These are phyloP conservation scores for Agriopis aurantiaria DNA, from an alignment of 2,888 invertebrate genomes.

Conservation along the genomic window DNA sequence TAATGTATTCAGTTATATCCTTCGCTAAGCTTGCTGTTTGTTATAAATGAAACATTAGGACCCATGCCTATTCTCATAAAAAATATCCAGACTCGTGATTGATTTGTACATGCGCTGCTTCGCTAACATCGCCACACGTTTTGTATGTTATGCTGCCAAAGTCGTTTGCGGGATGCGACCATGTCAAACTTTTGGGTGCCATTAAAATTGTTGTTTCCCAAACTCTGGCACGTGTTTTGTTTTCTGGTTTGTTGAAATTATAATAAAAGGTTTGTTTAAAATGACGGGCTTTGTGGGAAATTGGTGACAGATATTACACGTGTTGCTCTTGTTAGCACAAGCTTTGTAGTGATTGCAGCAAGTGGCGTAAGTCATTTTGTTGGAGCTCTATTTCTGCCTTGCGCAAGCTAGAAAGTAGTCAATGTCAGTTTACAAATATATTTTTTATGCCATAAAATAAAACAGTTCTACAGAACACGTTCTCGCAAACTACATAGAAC, in stretches of 20 bases:
- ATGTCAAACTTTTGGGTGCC: constrained; percentile 35
- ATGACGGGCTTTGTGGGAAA: constrained; percentile 8
- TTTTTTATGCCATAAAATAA: no score
- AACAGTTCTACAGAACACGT: no score
- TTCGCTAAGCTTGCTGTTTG: no score
- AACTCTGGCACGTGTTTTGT: constrained; percentile 30
- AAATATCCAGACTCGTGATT: no score
- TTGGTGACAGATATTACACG: background rate
- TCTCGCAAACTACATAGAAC: no score
- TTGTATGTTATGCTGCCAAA: constrained; percentile 30
- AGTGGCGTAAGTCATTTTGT: background rate
- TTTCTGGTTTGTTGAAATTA: constrained; percentile 29
- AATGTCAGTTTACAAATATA: background rate
- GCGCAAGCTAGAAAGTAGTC: background rate
- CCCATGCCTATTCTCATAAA: no score
- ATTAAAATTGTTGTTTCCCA: constrained; percentile 34
- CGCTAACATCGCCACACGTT: constrained; percentile 18
- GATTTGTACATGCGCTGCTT: background rate
- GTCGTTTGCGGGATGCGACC: constrained; percentile 31
- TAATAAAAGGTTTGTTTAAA: constrained; percentile 22
- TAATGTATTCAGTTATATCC: no score
- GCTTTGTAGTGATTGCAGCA: background rate
- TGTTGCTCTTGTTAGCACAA: background rate
- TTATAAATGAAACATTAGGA: no score
- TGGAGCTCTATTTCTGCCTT: background rate